Percentiles rank a stretch among this genome's conserved stretches.
Evolutionary conservation across 2,888 invertebrate species (phyloP).

Genomic region (Lagria hirta): DNA sequence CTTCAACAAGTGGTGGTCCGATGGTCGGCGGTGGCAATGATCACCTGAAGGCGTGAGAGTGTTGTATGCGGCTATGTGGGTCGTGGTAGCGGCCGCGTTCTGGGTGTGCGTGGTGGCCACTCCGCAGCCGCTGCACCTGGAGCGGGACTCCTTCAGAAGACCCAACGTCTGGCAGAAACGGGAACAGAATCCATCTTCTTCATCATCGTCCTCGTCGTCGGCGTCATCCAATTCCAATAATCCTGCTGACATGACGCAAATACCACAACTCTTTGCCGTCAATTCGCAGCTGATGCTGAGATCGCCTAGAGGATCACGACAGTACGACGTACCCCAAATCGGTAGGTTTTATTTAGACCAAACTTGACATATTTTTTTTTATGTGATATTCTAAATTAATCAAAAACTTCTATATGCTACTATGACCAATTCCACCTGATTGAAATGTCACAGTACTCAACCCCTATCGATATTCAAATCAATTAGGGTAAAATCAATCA

Average conservation of each 20-base stretch:
- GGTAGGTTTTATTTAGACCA: no score
- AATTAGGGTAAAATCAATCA: no score
- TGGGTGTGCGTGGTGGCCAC: conserved; percentile 54
- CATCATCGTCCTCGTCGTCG: conserved; percentile 29
- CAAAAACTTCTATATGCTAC: no score
- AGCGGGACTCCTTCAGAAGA: conserved; percentile 47
- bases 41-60: conserved; percentile 48
- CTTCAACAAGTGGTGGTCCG: conserved; percentile 46
- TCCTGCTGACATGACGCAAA: conserved; percentile 51
- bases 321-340: conserved; percentile 85
- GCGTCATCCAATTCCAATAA: conserved; percentile 11
- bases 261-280: conserved; percentile 50
- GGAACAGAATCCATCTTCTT: conserved; percentile 47
- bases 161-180: conserved; percentile 44
- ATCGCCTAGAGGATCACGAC: conserved; percentile 72
- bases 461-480: no score
- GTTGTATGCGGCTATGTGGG: conserved; percentile 50
- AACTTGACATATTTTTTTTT: no score
- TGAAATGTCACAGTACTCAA: no score
- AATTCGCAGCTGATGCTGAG: conserved; percentile 72
- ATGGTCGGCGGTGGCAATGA: conserved; percentile 46
- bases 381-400: no score
- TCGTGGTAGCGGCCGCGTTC: conserved; percentile 49
- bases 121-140: conserved; percentile 51
- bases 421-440: no score